Percentiles rank a stretch among this genome's conserved stretches.
These are phyloP conservation scores for Steinernema scapterisci DNA, from an alignment of 2,888 invertebrate species.

Conservation along the genomic window DNA sequence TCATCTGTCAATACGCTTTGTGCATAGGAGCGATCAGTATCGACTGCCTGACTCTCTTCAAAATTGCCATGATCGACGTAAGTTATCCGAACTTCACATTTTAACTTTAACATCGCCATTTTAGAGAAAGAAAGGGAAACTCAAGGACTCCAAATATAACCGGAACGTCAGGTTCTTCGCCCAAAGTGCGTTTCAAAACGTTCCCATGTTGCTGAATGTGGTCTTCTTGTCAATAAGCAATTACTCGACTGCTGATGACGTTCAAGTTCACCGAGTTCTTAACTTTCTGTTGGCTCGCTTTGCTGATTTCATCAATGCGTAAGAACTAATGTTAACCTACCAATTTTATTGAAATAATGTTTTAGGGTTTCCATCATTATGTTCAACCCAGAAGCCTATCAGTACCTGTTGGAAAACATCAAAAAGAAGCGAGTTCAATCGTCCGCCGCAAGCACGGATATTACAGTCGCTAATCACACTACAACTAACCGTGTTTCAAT, in stretches of 20 bases:
- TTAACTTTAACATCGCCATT: neutral
- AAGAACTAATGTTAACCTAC: neutral
- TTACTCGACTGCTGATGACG: neutral
- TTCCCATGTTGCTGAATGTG: slow-evolving; percentile 4
- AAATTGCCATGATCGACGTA: neutral
- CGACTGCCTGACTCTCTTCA: neutral
- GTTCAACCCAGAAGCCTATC: slow-evolving; percentile 3
- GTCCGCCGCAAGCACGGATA: neutral
- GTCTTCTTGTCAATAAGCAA: slow-evolving; percentile 7
- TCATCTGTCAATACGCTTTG: slow-evolving; percentile 11
- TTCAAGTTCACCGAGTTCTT: neutral
- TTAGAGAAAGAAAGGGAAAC: neutral
- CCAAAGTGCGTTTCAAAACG: neutral
- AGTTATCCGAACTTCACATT: neutral
- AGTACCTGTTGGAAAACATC: neutral
- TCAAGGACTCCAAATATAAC: neutral
- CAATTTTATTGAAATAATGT: neutral
- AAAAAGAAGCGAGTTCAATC: neutral
- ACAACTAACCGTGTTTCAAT: neutral
- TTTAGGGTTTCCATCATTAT: neutral
- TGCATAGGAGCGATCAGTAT: neutral
- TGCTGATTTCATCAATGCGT: slow-evolving; percentile 17
- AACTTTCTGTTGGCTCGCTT: slow-evolving; percentile 4
- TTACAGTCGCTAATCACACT: neutral
- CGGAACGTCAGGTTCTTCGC: slow-evolving; percentile 6